Evolutionary conservation across 2,113 vertebrate genomes (phyloP).

Genomic region (Dendrocopos noguchii): DNA sequence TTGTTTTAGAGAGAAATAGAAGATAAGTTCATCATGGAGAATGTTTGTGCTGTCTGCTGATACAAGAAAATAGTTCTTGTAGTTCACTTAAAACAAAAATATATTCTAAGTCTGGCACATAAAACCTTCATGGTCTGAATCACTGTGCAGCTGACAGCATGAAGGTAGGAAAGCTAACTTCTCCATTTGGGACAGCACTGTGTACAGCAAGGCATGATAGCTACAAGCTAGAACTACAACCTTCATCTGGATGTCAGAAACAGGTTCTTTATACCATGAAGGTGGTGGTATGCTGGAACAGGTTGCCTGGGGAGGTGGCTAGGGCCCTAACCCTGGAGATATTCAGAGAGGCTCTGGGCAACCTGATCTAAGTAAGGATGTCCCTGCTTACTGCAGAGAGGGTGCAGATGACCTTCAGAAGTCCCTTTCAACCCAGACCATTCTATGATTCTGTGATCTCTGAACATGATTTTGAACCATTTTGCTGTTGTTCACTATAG

Average conservation of each 20-base stretch:
- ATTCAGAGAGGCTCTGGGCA: too few relatives aligned
- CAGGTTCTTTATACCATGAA: too few relatives aligned
- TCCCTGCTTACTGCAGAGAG: too few relatives aligned
- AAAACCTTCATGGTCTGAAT: neutral
- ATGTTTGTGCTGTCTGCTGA: neutral
- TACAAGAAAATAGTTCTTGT: neutral
- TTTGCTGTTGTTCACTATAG: neutral
- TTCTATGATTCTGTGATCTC: neutral
- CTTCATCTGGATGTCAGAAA: neutral
- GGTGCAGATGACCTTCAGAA: too few relatives aligned
- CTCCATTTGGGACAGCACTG: neutral
- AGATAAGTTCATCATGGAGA: neutral
- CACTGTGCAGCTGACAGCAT: neutral
- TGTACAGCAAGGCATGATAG: neutral
- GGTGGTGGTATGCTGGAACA: too few relatives aligned
- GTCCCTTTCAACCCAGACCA: too few relatives aligned
- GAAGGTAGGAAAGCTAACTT: neutral
- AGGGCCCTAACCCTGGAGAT: too few relatives aligned
- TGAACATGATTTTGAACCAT: neutral
- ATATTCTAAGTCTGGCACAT: neutral
- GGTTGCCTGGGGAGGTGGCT: too few relatives aligned
- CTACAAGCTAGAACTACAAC: neutral
- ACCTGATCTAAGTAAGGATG: too few relatives aligned
- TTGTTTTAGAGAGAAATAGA: neutral
- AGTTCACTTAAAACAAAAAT: neutral